These are phyloP conservation scores for Manis javanica DNA, from an alignment of 2,797 vertebrate genomes.

Conservation along the genomic window DNA sequence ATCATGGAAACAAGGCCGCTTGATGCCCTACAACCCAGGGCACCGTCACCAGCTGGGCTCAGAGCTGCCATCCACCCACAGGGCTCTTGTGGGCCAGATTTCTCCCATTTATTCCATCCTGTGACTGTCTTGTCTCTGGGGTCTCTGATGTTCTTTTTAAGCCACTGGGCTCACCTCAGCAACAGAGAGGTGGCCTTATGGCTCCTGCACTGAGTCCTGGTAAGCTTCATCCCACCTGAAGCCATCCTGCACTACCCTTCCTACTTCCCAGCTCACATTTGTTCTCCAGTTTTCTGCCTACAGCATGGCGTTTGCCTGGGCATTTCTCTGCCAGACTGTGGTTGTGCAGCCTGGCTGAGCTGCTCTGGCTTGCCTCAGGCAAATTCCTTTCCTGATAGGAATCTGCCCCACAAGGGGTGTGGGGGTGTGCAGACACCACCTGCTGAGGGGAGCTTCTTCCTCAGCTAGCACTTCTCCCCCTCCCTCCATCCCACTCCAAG, in stretches of 20 bases:
- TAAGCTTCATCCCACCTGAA: background rate
- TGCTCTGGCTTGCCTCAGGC: background rate
- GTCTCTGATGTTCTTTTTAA: background rate
- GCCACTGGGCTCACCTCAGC: background rate
- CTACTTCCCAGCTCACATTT: background rate
- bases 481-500: rapidly evolving
- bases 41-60: background rate
- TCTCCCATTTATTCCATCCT: background rate
- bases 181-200: background rate
- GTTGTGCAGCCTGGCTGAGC: background rate
- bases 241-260: background rate
- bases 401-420: background rate
- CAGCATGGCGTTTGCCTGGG: background rate
- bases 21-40: background rate
- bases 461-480: background rate
- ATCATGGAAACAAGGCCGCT: background rate
- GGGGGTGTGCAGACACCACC: background rate
- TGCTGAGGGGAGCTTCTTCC: background rate
- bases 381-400: background rate
- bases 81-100: background rate
- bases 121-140: background rate
- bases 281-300: background rate
- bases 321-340: background rate
- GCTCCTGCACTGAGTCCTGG: background rate
- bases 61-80: background rate